A percentile compares a stretch with the other conserved stretches of the same genome.
Evolutionary conservation across 2,797 vertebrate species (phyloP).

Genomic region (Sarcoramphus papa): DNA sequence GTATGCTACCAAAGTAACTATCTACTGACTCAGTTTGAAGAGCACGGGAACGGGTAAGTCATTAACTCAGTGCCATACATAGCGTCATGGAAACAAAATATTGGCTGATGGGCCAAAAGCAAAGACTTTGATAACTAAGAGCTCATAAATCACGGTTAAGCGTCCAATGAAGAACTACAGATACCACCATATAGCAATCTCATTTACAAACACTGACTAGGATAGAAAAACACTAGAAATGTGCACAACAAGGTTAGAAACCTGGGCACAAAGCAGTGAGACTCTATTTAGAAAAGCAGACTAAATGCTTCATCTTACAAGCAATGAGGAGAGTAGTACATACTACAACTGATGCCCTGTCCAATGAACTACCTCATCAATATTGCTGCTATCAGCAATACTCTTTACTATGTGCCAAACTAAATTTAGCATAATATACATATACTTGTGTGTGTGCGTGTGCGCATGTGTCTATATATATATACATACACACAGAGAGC

Average conservation of each 20-base stretch:
- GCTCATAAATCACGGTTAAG: neutral
- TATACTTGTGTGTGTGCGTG: rapidly evolving
- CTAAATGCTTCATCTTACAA: neutral
- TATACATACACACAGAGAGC: neutral
- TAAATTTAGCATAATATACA: neutral
- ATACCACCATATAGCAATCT: neutral
- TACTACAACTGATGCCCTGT: neutral
- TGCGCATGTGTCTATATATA: rapidly evolving
- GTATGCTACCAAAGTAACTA: neutral
- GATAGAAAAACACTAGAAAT: neutral
- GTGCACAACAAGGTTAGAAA: neutral
- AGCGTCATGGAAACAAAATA: neutral
- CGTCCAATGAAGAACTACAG: neutral
- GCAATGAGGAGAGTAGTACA: rapidly evolving
- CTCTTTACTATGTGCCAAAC: neutral
- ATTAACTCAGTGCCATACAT: rapidly evolving
- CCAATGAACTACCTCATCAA: neutral
- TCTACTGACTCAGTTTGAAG: neutral
- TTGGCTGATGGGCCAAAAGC: neutral
- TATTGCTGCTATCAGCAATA: neutral
- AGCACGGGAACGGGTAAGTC: rapidly evolving
- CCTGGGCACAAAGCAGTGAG: neutral
- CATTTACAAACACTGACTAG: neutral
- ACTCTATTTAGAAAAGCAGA: neutral
- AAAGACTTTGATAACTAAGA: neutral